Base-by-base conservation (phyloP, 2,113 vertebrate genomes). In the Gallinago undulata region DNA sequence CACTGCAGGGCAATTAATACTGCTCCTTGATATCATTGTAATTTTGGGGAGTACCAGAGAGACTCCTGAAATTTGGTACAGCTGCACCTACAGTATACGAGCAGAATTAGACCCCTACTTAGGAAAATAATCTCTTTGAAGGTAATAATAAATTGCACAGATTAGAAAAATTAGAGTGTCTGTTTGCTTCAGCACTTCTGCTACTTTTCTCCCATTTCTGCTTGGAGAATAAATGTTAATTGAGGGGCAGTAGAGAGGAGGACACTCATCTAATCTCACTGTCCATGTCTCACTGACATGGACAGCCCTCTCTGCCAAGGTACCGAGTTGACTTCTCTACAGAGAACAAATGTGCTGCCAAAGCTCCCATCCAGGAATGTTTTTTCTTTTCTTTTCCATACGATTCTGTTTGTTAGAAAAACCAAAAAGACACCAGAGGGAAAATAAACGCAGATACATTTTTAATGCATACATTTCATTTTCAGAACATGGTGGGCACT, bases 391-490 rank as follows among this genome's bases (percentile, higher is more conserved):
- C 7, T 62, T 80, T 84, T 78, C 48, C 11, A 4, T n/a, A 76
- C 82, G 27, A 73, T 50, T 93, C 35, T 57, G 30, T 82, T 81
- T 92, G 68, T 62, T 83, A 85, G 66, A 84, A 82, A 95, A 84
- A 12, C 5, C 15, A 23, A 45, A 77, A 89, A 33, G 30, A 37
- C 41, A 96, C 85, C 92, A 63, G 87, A 83, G 87, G 93, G 96
- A 92, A 96, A 94, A 94, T 84, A 95, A 78, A 92, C 88, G 85
- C 87, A 95, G 88, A 93, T 90, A 57, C 45, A 66, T 91, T 94
- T 96, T 96, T 90, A 96, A 95, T 91, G 75, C 75, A 39, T 76
- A 53, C 81, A 79, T 96, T 96, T 95, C n/a, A 67, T 95, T 96
- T 96, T 79, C 82, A 94, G 87, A 93, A 91, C 78, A 86, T 88